phyloP scores from a whole-genome alignment of 2,113 vertebrate species.

The Ranitomeya variabilis region DNA sequence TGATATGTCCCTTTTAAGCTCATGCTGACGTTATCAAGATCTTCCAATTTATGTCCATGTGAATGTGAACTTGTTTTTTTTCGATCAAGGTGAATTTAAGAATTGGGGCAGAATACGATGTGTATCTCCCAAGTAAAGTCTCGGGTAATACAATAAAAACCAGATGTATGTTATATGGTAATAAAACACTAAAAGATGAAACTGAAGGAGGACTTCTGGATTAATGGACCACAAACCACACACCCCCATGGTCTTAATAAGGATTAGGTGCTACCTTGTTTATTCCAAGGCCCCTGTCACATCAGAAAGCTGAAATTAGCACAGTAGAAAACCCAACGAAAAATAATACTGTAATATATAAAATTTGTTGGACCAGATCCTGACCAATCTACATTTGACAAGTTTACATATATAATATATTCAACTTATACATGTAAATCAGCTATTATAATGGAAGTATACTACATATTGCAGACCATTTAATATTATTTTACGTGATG shows the following conservation, averaged over 20 bases:
- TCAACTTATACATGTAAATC: background rate
- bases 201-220: slow-evolving; percentile 31
- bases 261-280: slow-evolving; percentile 51
- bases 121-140: background rate
- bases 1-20: too few species aligned
- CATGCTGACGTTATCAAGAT: accelerated
- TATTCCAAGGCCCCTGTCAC: background rate
- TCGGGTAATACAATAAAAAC: background rate
- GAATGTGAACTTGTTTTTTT: too few species aligned
- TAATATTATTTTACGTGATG: background rate
- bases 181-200: slow-evolving; percentile 30
- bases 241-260: slow-evolving; percentile 28
- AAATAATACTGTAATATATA: slow-evolving; percentile 13
- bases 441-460: background rate
- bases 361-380: background rate
- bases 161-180: slow-evolving; percentile 37
- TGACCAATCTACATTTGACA: background rate
- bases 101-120: background rate
- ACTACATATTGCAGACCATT: background rate
- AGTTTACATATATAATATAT: background rate
- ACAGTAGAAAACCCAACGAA: background rate
- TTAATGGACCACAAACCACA: slow-evolving; percentile 48
- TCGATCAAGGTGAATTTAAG: background rate
- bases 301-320: slow-evolving; percentile 25
- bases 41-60: too few species aligned